Evolutionary conservation across 1,140 invertebrate species (phyloP), one percentile per base, ranked within the genome.

Genomic region (Ylistrum balloti): DNA sequence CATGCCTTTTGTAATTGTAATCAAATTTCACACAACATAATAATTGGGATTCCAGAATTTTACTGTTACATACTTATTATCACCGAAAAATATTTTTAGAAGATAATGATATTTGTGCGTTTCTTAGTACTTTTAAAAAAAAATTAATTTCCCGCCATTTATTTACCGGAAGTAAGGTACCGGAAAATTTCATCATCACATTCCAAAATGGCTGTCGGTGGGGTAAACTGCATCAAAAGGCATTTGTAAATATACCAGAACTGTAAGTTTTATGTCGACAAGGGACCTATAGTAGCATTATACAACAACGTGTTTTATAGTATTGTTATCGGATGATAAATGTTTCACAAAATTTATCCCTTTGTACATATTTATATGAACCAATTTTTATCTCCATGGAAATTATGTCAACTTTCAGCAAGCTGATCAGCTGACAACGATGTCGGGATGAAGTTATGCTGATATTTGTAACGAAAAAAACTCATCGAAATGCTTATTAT

Each of bases 151-250:
- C 56, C 56, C 56, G 22, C 22, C 56, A 7, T 74, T 74, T 74
- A 9, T 74, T 9, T 74, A 74, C 56, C 56, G 56, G 56, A 74
- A 28, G 56, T 74, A 17, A 11, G 15, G 5, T 74, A 7, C 56
- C 56, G 56, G 56, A 74, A 74, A n/a, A 28, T 74, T 74, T 74
- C 56, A 74, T 74, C 56, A 74, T n/a, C 5, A 74, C 56, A 74
- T 74, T 74, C 56, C 56, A 74, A 74, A 74, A 74, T 74, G 56
- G 56, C 56, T 74, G 56, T 74, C 56, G 56, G n/a, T 74, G 56
- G 22, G 56, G 7, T 22, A 74, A 74, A 28, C n/a, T 28, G 56
- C 28, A n/a, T 28, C n/a, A 74, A 74, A 74, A 74, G n/a, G 56
- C 56, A 74, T 74, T n/a, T 74, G 56, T 74, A 74, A 74, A 74